Conservation (phyloP, 1,140 invertebrate genomes). For the Hycleus phaleratus region DNA sequence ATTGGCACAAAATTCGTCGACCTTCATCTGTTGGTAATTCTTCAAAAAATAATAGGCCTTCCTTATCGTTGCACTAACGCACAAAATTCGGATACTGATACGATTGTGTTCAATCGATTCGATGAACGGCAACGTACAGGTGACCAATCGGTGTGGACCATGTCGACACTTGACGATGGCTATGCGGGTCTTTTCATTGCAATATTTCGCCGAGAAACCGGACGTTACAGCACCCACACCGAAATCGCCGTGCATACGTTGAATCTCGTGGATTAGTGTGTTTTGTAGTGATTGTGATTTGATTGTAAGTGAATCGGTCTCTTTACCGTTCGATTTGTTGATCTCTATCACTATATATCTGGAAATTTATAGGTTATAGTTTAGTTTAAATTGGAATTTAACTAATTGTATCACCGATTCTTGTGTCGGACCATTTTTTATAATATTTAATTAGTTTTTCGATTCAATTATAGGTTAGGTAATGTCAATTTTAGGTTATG, state of each 20-base stretch:
- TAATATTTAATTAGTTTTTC: neutral
- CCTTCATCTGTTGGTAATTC: slow-evolving; percentile 53
- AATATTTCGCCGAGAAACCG: slow-evolving; percentile 70
- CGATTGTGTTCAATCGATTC: slow-evolving; percentile 52
- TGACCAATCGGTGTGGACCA: slow-evolving; percentile 62
- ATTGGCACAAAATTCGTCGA: slow-evolving; percentile 47
- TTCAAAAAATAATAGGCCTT: slow-evolving; percentile 68
- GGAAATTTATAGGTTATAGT: slow-evolving; percentile 10
- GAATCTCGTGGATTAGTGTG: slow-evolving; percentile 53
- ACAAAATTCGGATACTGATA: slow-evolving; percentile 57
- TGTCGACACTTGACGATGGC: slow-evolving; percentile 61
- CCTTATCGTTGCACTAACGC: slow-evolving; percentile 67
- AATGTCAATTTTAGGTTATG: too few relatives aligned
- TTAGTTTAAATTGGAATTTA: neutral
- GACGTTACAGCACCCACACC: slow-evolving; percentile 56
- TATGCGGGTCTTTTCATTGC: slow-evolving; percentile 64
- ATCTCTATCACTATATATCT: slow-evolving; percentile 33
- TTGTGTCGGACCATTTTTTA: slow-evolving; percentile 57
- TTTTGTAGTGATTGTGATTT: slow-evolving; percentile 50
- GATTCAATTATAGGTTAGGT: neutral
- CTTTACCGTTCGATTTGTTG: slow-evolving; percentile 20
- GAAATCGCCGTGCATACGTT: slow-evolving; percentile 65
- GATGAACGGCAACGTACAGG: slow-evolving; percentile 58
- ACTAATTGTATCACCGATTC: slow-evolving; percentile 48
- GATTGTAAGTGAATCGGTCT: slow-evolving; percentile 47